Base-by-base conservation (phyloP, 2,888 invertebrate species). In the Argyresthia albistria region DNA sequence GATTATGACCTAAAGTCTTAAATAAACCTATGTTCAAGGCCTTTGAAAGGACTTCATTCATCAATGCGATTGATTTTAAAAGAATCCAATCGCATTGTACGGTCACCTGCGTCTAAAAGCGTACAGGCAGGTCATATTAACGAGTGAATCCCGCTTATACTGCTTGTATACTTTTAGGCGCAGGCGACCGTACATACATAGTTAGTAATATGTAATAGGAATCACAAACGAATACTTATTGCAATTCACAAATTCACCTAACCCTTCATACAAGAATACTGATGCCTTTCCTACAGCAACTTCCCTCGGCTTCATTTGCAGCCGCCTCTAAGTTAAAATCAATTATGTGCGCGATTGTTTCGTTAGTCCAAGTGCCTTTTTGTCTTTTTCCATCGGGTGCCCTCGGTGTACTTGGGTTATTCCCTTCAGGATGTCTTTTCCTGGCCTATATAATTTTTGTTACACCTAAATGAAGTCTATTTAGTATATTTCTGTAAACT, bases 321-420 rank as follows among this genome's bases (percentile, higher is more conserved):
- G 79, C 73, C 72, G 64, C 63, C 67, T 74, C 76, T 70, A 76
- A 77, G 74, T 80, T 82, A 74, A 82, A 86, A 84, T 83, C 84
- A 86, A 86, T 86, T 84, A 84, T 83, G 80, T 76, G 63, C 68
- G 80, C 81, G 73, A 84, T 86, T 84, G 83, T 84, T 86, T 86
- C 84, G 84, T 83, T 84, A 82, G 78, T 74, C 66, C 75, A 70
- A 79, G 77, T 77, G 76, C 78, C 3, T 81, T 82, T 80, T 77
- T 77, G 69, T 69, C 64, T 60, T 52, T 52, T 52, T 46, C 16
- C 50, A 43, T 35, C 25, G 50, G 50, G 37, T 39, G 48, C 48
- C 48, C 48, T 14, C 15, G 15, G 48, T 39, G 37, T 37, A 48
- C 48, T 11, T 37, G 48, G 48, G 14, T n/a, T 8, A 1, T 11